Evolutionary conservation across 2,113 vertebrate species (phyloP), one percentile per base, ranked within the genome.

Genomic region (Bujurquina vittata): DNA sequence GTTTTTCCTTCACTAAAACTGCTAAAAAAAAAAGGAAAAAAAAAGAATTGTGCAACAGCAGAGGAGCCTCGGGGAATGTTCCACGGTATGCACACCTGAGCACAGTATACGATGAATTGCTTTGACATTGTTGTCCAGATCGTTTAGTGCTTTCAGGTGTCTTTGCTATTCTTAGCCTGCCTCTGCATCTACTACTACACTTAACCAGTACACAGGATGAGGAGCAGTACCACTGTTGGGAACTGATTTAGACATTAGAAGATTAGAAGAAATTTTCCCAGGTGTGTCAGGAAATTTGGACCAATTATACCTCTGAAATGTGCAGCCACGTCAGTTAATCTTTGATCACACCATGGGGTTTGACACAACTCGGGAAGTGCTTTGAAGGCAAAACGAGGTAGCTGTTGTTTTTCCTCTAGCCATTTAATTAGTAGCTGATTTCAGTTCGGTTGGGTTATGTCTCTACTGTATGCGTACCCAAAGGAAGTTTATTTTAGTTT

Each of bases 141-240:
- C 80, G 67, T 84, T 91, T 83, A 76, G 88, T 77, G 83, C 69
- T 84, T 89, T 87, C 56, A 86, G 84, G 81, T 74, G 79, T 79
- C 77, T 62, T 54, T 1, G 22, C 77, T 86, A 75, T 88, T 93
- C 83, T 89, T 87, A 82, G 84, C 55, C 49, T 73, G 55, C 37
- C 37, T 65, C 63, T 43, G 15, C 67, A 63, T 58, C 59, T 67
- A 52, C 56, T 29, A 54, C 67, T 54, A 33, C 35, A 55, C 40
- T 7, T 69, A 52, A 72, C 80, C 74, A 77, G 26, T 73, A 58
- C 67, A 72, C 46, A 72, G 26, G 17, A 52, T 72, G n/a, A 46
- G 18, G 15, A 11, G 31, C 9, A n/a, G 18, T 55, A 10, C 8
- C 3, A 15, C 29, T 40, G 75, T 26, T 57, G 4, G 20, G 17